Percentiles rank a stretch among this genome's conserved stretches.
Conservation (phyloP, 2,113 vertebrate genomes). For the Ancistrus triradiatus region DNA sequence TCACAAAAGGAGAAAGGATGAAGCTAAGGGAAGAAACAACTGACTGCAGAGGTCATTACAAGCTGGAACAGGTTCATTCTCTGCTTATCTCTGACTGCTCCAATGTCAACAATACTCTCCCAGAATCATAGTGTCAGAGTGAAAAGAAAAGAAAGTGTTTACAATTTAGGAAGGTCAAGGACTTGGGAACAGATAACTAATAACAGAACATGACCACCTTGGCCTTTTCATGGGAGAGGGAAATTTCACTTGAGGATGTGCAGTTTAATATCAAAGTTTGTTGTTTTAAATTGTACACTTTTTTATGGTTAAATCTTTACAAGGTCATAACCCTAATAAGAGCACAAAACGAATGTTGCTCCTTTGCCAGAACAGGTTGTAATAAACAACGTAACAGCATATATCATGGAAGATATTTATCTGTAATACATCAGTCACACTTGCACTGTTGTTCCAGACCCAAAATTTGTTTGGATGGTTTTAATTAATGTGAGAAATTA, state of each 20-base stretch:
- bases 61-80: constrained; percentile 90
- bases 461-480: too few relatives aligned
- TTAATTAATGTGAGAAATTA: too few relatives aligned
- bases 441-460: too few relatives aligned
- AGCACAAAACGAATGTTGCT: neutral
- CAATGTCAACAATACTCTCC: constrained; percentile 87
- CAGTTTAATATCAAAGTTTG: constrained; percentile 20
- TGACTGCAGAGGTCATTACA: constrained; percentile 93
- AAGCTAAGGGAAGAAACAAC: constrained; percentile 42
- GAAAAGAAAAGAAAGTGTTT: constrained; percentile 82
- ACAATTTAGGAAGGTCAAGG: constrained; percentile 91
- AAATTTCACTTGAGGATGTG: constrained; percentile 22
- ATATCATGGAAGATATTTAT: too few relatives aligned
- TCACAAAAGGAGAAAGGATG: constrained; percentile 2
- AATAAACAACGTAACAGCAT: neutral
- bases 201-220: constrained; percentile 85
- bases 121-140: constrained; percentile 70
- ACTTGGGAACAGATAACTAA: constrained; percentile 93
- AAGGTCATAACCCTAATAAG: neutral
- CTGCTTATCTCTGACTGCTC: constrained; percentile 86
- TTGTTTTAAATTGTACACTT: neutral
- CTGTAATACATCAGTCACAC: too few relatives aligned
- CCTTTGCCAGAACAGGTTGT: neutral
- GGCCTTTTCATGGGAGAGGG: constrained; percentile 72
- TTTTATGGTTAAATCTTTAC: neutral